Conservation (phyloP, 2,797 vertebrate genomes). For the Hybognathus amarus region DNA sequence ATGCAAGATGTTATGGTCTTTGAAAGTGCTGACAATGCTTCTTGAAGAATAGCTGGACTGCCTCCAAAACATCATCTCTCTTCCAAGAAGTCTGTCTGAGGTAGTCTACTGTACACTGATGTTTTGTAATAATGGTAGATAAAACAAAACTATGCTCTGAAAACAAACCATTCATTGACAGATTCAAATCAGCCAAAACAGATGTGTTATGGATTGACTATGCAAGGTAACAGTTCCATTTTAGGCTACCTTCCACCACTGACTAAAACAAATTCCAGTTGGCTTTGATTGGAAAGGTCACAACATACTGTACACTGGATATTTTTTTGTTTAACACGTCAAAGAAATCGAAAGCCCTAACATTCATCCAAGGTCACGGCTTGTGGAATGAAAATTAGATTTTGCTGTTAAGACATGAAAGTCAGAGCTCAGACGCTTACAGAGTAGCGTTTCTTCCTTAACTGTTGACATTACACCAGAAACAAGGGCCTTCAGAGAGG, state of each 20-base stretch:
- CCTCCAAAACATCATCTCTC: conserved; percentile 21
- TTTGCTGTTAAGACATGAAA: conserved; percentile 27
- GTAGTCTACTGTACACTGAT: background rate
- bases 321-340: conserved; percentile 71
- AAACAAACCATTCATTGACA: conserved; percentile 58
- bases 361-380: conserved; percentile 54
- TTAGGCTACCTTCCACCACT: conserved; percentile 61
- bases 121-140: no score
- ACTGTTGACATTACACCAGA: conserved; percentile 1
- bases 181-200: conserved; percentile 16
- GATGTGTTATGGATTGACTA: background rate
- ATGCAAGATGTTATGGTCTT: conserved; percentile 49
- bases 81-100: conserved; percentile 58
- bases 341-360: conserved; percentile 72
- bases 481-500: conserved; percentile 35
- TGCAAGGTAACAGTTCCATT: background rate
- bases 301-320: conserved; percentile 56
- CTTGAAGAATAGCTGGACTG: conserved; percentile 61
- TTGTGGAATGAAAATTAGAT: background rate
- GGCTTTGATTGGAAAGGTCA: conserved; percentile 73
- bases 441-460: conserved; percentile 8
- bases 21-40: conserved; percentile 68
- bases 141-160: conserved; percentile 53
- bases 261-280: conserved; percentile 69
- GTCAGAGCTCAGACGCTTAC: conserved; percentile 20